Percentiles rank a stretch among this genome's conserved stretches.
Evolutionary conservation across 2,113 vertebrate genomes (phyloP).

Genomic region (Cyprinodon brontotheroides): DNA sequence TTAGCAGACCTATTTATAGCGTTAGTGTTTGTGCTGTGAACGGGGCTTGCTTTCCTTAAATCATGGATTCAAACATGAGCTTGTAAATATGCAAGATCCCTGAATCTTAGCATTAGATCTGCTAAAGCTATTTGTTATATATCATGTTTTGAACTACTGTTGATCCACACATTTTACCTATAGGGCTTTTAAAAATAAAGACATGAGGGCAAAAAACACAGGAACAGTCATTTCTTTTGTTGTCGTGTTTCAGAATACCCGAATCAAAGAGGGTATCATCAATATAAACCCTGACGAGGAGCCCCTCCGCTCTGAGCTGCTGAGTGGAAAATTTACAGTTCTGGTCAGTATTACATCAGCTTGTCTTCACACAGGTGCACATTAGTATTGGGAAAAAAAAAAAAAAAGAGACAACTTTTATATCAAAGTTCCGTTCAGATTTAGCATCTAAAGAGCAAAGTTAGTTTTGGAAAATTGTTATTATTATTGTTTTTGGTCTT

Average conservation of each 20-base stretch:
- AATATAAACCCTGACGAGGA: conserved; percentile 83
- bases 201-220: not conserved
- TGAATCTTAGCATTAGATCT: not conserved
- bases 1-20: not conserved
- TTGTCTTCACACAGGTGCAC: not conserved
- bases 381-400: not conserved
- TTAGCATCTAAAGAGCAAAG: conserved; percentile 1
- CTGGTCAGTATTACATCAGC: conserved; percentile 69
- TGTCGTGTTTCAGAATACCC: conserved; percentile 74
- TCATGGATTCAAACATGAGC: no score
- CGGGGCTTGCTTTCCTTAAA: not conserved
- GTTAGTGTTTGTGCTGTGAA: not conserved
- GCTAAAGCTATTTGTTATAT: not conserved
- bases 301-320: conserved; percentile 80
- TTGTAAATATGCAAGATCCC: no score
- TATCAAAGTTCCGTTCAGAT: not conserved
- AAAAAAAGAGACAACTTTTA: not conserved
- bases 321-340: conserved; percentile 84
- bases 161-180: not conserved
- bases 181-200: not conserved
- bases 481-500: not conserved
- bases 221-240: not conserved
- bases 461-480: not conserved
- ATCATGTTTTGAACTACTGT: not conserved
- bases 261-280: conserved; percentile 84